Evolutionary conservation across 2,888 invertebrate genomes (phyloP).

Genomic region (Lithophane leautieri): DNA sequence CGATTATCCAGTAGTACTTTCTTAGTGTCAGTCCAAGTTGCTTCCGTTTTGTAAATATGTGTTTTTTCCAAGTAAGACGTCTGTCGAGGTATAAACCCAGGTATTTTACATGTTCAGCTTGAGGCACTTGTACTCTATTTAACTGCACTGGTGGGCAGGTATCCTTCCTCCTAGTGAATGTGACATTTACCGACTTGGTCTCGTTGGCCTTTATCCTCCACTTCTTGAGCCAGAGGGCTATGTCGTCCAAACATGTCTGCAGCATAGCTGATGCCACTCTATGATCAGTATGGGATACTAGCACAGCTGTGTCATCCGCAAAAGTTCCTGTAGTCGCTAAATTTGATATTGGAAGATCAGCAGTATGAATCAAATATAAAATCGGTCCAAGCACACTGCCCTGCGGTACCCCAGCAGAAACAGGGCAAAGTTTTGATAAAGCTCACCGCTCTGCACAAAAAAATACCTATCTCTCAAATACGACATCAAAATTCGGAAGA

Average conservation of each 20-base stretch:
- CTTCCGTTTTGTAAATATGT: too few species aligned
- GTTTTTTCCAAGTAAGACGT: too few species aligned
- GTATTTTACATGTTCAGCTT: too few species aligned
- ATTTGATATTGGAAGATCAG: neutral
- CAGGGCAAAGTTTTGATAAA: neutral
- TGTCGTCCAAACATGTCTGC: neutral
- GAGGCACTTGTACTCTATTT: too few species aligned
- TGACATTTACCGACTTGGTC: neutral
- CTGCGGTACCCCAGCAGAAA: neutral
- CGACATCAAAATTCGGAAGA: too few species aligned
- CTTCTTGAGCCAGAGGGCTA: neutral
- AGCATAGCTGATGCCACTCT: neutral
- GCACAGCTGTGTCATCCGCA: neutral
- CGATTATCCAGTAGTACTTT: too few species aligned
- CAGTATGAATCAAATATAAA: neutral
- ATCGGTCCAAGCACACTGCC: constrained; percentile 4
- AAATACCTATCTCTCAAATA: too few species aligned
- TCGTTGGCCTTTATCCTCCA: neutral
- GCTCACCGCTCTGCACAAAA: neutral
- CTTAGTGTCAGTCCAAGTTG: too few species aligned
- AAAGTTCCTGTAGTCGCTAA: neutral
- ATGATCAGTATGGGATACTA: neutral
- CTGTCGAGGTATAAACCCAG: too few species aligned
- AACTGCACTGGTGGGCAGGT: too few species aligned
- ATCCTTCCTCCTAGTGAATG: too few species aligned